Evolutionary conservation across 30 jellyfish, hydroid and myxozoan genomes (phyloP), one percentile per base, ranked within the genome.

Genomic region (Aurelia aurita): DNA sequence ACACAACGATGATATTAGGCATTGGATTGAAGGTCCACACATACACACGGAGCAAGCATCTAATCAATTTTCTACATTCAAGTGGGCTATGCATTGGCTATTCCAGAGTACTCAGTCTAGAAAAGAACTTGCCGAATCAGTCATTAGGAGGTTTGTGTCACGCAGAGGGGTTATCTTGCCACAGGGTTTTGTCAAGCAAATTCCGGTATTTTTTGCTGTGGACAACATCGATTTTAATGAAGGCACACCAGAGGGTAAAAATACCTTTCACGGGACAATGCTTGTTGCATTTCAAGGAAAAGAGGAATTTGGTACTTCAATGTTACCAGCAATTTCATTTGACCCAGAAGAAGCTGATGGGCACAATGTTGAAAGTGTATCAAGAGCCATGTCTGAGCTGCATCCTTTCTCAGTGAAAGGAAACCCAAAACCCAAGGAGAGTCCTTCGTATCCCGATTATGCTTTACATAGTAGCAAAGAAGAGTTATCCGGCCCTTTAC

Each of bases 131-230:
- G 77, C 77, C 35, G 77, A 64, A 64, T 11, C 77, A 27, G 77
- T 64, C 77, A 64, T 64, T 64, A 11, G 77, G 27, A 64, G 46
- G 51, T 64, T 64, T 64, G 77, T 64, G 77, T 64, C 77, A 27
- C 10, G 49, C 77, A 64, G 77, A 64, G 77, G 77, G 28, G 77
- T 64, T 64, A 49, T 64, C 77, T 64, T 64, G 77, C 77, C 46
- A 28, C 77, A 22, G 27, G 51, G 77, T 64, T 64, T 20, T 64
- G 13, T 28, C 77, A 64, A 64, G 77, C 28, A 11, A 20, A 64
- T 64, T 64, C 77, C 46, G 35, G 77, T 64, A 64, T 64, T 64
- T 49, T 15, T 27, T 64, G 77, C 77, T 64, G 46, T 64, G 51
- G 77, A 64, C 35, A 64, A 64, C 77, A 64, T 64, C 77, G 77